These are phyloP conservation scores for Parauchenoglanis ngamensis DNA, from an alignment of 2,797 vertebrate species.

Conservation along the genomic window DNA sequence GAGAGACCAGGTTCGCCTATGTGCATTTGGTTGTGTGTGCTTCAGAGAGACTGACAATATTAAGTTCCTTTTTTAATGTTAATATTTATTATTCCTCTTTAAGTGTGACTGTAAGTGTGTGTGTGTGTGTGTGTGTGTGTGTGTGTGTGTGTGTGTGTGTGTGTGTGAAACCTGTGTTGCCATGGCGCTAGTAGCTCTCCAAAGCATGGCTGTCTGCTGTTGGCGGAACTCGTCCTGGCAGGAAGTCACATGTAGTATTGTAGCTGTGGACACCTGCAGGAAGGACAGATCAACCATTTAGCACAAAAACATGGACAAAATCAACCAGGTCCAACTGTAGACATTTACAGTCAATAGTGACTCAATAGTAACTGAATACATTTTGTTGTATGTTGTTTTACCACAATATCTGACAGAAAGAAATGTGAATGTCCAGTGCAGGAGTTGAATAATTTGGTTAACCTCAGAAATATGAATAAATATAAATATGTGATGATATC, in stretches of 20 bases:
- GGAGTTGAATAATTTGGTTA: not conserved
- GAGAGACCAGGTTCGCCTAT: not conserved
- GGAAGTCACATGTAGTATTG: slow-evolving; percentile 85
- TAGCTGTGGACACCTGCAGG: slow-evolving; percentile 68
- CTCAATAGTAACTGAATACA: not conserved
- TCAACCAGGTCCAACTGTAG: not conserved
- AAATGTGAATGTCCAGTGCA: not conserved
- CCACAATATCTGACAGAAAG: not conserved
- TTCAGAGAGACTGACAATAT: not conserved
- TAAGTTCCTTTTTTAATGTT: slow-evolving; percentile 7
- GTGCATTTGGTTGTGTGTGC: not conserved
- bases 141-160: slow-evolving; percentile 11
- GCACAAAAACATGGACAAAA: not conserved
- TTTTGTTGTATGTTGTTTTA: not conserved
- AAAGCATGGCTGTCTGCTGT: slow-evolving; percentile 91
- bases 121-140: slow-evolving; percentile 23
- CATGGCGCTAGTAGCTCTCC: slow-evolving; percentile 81
- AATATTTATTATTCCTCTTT: not conserved
- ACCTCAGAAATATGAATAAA: not conserved
- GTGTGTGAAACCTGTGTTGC: slow-evolving; percentile 57
- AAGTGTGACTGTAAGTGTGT: slow-evolving; percentile 29
- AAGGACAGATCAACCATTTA: not conserved
- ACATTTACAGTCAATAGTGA: too few species aligned
- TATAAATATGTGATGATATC: not conserved
- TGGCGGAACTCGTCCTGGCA: slow-evolving; percentile 93